Evolutionary conservation across 2,888 invertebrate genomes (phyloP), one percentile per base, ranked within the genome.

Genomic region (Pyrgus malvae): DNA sequence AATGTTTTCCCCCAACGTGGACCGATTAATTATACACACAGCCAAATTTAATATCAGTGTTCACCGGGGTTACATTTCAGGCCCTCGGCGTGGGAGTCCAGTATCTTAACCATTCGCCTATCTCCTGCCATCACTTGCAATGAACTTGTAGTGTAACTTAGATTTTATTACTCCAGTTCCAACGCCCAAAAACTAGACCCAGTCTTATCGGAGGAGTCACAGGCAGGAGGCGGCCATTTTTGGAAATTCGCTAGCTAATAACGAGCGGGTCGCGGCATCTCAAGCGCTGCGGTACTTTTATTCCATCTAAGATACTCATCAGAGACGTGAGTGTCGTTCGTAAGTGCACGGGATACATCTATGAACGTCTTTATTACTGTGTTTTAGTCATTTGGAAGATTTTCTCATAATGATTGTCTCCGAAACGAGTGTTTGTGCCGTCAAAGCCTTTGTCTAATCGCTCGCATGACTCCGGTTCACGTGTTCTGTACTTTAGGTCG

Each of bases 331-430:
- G 87, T 86, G 86, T 88, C 74, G 83, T 90, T 78, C 77, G 69
- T 83, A 89, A 90, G 80, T 81, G 79, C 83, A 80, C 76, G 68
- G 79, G 80, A 83, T 81, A 85, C 83, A 88, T 88, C 90, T 89
- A 90, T 87, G 88, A 89, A 83, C 82, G 85, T 88, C 89, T 90
- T 89, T 90, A 89, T 90, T 89, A 87, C 88, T 79, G 77, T 83
- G 77, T 72, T 84, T 87, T 80, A 82, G 89, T 89, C 87, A 87
- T 90, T 89, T 86, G 74, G 79, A 78, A 90, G 90, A 90, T 90
- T 90, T 90, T 90, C 90, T 90, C 90, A 90, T 90, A 89, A 89
- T 89, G 90, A 90, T 90, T 90, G 85, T 82, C 83, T 70, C 85
- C 76, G 84, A 89, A 90, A 88, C 86, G 88, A 90, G 87, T 81